Base-by-base conservation (phyloP, 2,797 vertebrate species). In the Gambelia wislizenii region DNA sequence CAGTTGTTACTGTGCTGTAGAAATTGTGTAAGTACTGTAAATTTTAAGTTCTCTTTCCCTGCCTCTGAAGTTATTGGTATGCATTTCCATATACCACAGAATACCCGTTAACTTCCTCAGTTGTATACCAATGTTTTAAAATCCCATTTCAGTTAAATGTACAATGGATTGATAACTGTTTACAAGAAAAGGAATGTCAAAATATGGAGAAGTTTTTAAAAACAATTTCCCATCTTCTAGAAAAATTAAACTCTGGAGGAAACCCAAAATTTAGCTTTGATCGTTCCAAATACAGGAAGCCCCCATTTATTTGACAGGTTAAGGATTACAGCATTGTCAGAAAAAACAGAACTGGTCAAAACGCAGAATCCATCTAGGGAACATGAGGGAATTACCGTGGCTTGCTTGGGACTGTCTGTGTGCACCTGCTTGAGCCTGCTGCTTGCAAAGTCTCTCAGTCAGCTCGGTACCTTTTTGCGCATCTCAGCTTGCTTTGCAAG, bases 141-240 rank as follows among this genome's bases (percentile, higher is more conserved):
- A 88, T 91, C 13, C 61, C 64, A 91, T n/a, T 16, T 59, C 18
- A 64, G 0, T 81, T 54, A 69, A 76, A 70, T 67, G 36, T 16
- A 44, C 0, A 69, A 72, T 72, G 36, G 36, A 13, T 6, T 22
- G 59, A 33, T 0, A 7, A 75, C 16, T 83, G 6, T 90, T 93
- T 86, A 59, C 16, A 6, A 22, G 56, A 22, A 59, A 59, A 25
- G 56, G 54, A 76, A 93, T 88, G 2, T 64, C 2, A 42, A 77
- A 14, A 1, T 27, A 85, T 78, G 13, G 86, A 85, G 75, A 91
- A 59, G 49, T 22, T 86, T 88, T 85, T 89, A n/a, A n/a, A n/a
- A n/a, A n/a, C n/a, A n/a, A 64, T 86, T 1, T 87, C 90, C 56
- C 16, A 77, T 84, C 69, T 91, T 67, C 27, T 87, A 87, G 93